Conservation (phyloP, 2,113 vertebrate species). For the Tichodroma muraria region DNA sequence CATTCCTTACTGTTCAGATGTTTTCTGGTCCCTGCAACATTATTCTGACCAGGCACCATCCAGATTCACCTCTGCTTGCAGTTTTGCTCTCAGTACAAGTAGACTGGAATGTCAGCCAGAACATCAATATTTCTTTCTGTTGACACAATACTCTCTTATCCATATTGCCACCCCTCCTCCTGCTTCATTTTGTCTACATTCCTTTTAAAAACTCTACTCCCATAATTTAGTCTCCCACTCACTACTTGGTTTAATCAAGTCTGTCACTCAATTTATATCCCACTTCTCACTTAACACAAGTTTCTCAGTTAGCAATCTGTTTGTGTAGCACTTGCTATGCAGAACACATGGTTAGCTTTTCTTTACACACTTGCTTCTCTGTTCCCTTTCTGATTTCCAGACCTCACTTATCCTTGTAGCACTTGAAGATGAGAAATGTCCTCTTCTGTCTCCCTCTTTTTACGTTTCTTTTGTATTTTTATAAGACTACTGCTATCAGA, state of each 20-base stretch:
- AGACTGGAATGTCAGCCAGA: conserved; percentile 48
- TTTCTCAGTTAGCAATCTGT: conserved; percentile 51
- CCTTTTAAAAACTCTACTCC: conserved; percentile 26
- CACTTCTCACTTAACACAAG: conserved; percentile 22
- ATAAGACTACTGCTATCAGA: neutral
- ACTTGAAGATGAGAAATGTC: neutral
- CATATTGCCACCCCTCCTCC: conserved; percentile 44
- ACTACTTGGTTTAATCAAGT: conserved; percentile 63
- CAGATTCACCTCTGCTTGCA: conserved; percentile 2
- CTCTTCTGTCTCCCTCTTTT: neutral
- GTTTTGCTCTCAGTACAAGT: neutral
- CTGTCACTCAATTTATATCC: conserved; percentile 60
- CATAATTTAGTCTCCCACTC: conserved; percentile 61
- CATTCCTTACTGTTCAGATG: neutral
- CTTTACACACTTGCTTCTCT: neutral
- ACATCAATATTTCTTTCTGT: conserved; percentile 64
- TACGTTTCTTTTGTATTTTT: neutral
- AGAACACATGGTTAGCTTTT: conserved; percentile 32
- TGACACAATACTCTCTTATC: conserved; percentile 52
- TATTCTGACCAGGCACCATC: neutral
- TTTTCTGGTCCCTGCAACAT: neutral
- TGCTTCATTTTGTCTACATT: conserved; percentile 42
- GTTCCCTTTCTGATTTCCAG: neutral
- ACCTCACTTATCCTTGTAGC: neutral
- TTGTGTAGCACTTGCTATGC: conserved; percentile 28